Base-by-base conservation (phyloP, 2,797 vertebrate species). In the Champsocephalus gunnari region DNA sequence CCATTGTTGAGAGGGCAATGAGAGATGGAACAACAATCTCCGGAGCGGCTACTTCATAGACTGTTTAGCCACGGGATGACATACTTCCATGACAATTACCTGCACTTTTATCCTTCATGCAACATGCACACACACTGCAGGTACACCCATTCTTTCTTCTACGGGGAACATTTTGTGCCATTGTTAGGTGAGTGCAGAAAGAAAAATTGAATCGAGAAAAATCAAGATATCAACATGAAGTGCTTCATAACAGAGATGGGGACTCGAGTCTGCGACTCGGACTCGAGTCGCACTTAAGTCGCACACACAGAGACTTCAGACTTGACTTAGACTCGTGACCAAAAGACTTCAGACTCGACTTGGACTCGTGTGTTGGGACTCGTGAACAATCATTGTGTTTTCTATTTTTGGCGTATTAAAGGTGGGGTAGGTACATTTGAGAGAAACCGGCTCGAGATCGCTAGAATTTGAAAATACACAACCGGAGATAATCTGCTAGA, bases 1-100 rank as follows among this genome's bases (percentile, higher is more conserved):
- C 80, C 48, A 80, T 84, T 84, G 85, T 86, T 73, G 62, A 49
- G 74, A 49, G 32, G 32, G 70, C 63, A 89, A 87, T 89, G 80
- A 90, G 81, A 87, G 71, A 82, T 66, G 75, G 76, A 82, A 60
- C 82, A 80, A 84, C 81, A 86, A 77, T 88, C 3, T 34, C 13
- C 3, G 3, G 24, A 60, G 66, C 11, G 53, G 14, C 76, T 73
- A 74, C 66, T 50, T 65, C 64, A 88, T 84, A 68, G 80, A 82
- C 75, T 63, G 85, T 83, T 84, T 80, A 82, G 79, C 86, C 63
- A 85, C 3, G 2, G 58, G 77, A 79, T 61, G 16, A 80, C 75
- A 82, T n/a, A 73, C 32, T 63, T 61, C 11, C 24, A 28, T 83
- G 75, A 85, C 84, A 89, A 85, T 82, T 79, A 77, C 70, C 75